Conservation (phyloP, 2,113 vertebrate genomes). For the Centropristis striata region DNA sequence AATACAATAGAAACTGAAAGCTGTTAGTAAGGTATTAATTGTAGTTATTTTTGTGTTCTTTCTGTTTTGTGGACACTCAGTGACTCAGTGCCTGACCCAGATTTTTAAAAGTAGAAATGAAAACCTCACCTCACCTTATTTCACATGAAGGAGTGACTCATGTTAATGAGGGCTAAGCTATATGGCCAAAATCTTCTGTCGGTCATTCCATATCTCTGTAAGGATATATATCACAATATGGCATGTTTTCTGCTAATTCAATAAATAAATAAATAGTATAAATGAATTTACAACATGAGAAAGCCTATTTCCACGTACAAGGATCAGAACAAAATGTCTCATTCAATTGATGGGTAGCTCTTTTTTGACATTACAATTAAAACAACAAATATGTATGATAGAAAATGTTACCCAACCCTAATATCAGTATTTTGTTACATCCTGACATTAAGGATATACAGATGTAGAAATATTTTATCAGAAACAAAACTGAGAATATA, state of each 20-base stretch:
- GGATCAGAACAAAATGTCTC: no score
- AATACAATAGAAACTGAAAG: neutral
- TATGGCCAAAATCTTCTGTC: no score
- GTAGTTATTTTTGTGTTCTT: neutral
- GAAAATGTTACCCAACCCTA: no score
- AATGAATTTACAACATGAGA: no score
- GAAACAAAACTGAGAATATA: neutral
- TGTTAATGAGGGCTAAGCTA: neutral
- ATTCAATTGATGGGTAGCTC: no score
- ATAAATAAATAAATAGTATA: no score
- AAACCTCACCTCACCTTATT: neutral
- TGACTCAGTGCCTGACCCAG: slow-evolving; percentile 1
- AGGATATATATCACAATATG: no score
- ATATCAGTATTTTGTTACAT: neutral
- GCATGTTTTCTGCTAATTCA: no score
- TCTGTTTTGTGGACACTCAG: neutral
- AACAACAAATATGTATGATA: no score
- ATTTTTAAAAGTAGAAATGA: neutral
- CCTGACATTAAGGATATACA: neutral
- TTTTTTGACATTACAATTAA: no score
- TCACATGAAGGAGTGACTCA: neutral
- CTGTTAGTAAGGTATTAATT: neutral
- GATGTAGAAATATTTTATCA: neutral
- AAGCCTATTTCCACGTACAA: no score
- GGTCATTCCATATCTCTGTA: no score